These are phyloP conservation scores for Ammospiza caudacuta DNA, from an alignment of 2,113 vertebrate species.

Conservation along the genomic window DNA sequence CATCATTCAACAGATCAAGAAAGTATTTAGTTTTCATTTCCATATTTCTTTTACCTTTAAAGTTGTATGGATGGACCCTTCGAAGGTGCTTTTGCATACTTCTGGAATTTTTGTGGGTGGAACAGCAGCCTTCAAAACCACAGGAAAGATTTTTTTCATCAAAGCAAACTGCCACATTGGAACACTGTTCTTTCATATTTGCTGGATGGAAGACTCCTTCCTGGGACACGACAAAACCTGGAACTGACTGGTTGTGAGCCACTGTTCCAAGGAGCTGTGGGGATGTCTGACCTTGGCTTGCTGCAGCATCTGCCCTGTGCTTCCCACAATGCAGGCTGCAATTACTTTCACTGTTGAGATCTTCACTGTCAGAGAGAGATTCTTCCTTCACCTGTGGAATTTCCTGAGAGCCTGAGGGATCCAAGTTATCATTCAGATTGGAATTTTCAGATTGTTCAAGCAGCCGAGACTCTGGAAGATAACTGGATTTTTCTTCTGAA, in stretches of 20 bases:
- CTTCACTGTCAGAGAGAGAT: slow-evolving; percentile 58
- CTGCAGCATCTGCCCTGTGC: slow-evolving; percentile 49
- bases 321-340: slow-evolving; percentile 73
- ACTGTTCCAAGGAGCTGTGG: slow-evolving; percentile 41
- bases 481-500: slow-evolving; percentile 54
- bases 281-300: slow-evolving; percentile 46
- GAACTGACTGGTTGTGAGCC: slow-evolving; percentile 53
- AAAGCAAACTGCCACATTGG: slow-evolving; percentile 84
- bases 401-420: slow-evolving; percentile 60
- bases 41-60: slow-evolving; percentile 81
- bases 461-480: slow-evolving; percentile 45
- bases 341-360: slow-evolving; percentile 72
- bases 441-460: slow-evolving; percentile 63
- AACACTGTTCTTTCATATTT: slow-evolving; percentile 69
- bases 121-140: slow-evolving; percentile 89
- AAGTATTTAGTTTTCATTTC: slow-evolving; percentile 73
- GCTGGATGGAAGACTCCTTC: slow-evolving; percentile 72
- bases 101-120: slow-evolving; percentile 84
- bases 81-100: slow-evolving; percentile 89
- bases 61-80: slow-evolving; percentile 84
- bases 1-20: slow-evolving; percentile 21
- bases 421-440: slow-evolving; percentile 51
- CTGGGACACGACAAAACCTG: slow-evolving; percentile 66
- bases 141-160: slow-evolving; percentile 89
- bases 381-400: slow-evolving; percentile 65